phyloP scores from a whole-genome alignment of 2,888 invertebrate genomes.

The Agrilus cyanescens region DNA sequence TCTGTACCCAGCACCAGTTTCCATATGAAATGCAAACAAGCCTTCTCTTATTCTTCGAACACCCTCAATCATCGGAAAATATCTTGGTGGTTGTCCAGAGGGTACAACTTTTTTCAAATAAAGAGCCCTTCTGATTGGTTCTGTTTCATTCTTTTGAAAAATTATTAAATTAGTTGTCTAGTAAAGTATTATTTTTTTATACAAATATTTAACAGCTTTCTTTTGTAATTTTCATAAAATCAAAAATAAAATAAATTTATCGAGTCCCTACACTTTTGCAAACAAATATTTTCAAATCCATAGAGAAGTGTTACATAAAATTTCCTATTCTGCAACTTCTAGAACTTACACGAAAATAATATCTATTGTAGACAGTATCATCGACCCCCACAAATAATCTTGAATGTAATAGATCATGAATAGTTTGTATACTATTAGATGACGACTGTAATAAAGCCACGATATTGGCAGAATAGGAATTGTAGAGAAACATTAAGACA shows the following conservation, averaged over 20 bases:
- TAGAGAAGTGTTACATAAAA: too few species aligned
- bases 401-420: conserved; percentile 52
- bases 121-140: conserved; percentile 48
- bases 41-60: conserved; percentile 47
- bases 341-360: conserved; percentile 54
- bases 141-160: conserved; percentile 46
- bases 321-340: too few species aligned
- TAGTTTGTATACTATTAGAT: conserved; percentile 51
- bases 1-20: conserved; percentile 57
- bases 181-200: too few species aligned
- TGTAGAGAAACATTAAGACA: conserved; percentile 57
- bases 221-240: too few species aligned
- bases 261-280: too few species aligned
- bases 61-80: conserved; percentile 50
- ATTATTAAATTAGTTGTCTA: too few species aligned
- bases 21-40: conserved; percentile 61
- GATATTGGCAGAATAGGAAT: conserved; percentile 65
- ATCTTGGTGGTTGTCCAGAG: conserved; percentile 43
- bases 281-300: neutral
- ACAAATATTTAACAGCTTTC: too few species aligned
- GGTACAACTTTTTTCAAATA: conserved; percentile 53
- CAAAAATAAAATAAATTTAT: too few species aligned
- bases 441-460: conserved; percentile 64
- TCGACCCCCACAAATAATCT: conserved; percentile 54
- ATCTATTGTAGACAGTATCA: conserved; percentile 55